Conservation (phyloP, 2,888 invertebrate species). For the Scaptomyza flava region DNA sequence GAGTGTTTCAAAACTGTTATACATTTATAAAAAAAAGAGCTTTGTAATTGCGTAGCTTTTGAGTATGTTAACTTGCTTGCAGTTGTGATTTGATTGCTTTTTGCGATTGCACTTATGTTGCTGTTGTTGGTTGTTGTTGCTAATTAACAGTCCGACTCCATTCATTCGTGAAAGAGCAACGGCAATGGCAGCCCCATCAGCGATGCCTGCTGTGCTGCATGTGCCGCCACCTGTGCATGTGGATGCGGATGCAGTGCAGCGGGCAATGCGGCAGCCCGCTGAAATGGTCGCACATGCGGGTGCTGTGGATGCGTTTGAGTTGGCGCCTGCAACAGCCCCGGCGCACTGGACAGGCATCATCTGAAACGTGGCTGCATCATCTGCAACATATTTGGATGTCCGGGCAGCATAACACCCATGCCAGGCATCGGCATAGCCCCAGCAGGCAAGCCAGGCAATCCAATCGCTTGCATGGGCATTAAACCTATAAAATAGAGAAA, state of each 20-base stretch:
- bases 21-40: slow-evolving; percentile 74
- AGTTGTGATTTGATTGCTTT: slow-evolving; percentile 46
- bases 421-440: slow-evolving; percentile 82
- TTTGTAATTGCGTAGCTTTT: slow-evolving; percentile 69
- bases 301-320: slow-evolving; percentile 74
- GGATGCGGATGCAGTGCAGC: slow-evolving; percentile 65
- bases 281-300: slow-evolving; percentile 84
- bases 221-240: slow-evolving; percentile 84
- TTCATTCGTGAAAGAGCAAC: slow-evolving; percentile 81
- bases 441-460: slow-evolving; percentile 76
- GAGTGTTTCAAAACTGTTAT: slow-evolving; percentile 74
- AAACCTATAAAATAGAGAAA: slow-evolving; percentile 67
- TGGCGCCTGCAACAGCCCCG: slow-evolving; percentile 83
- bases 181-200: slow-evolving; percentile 83
- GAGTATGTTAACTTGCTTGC: slow-evolving; percentile 71
- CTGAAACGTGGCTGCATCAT: slow-evolving; percentile 94
- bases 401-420: slow-evolving; percentile 85
- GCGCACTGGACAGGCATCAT: slow-evolving; percentile 88
- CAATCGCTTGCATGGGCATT: slow-evolving; percentile 83
- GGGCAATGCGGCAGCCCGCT: slow-evolving; percentile 63
- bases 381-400: slow-evolving; percentile 85
- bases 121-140: slow-evolving; percentile 21
- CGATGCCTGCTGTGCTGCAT: slow-evolving; percentile 63
- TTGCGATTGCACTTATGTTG: slow-evolving; percentile 36
- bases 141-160: not conserved